Conservation (phyloP, 2,888 invertebrate species). For the Nomada ferruginata region DNA sequence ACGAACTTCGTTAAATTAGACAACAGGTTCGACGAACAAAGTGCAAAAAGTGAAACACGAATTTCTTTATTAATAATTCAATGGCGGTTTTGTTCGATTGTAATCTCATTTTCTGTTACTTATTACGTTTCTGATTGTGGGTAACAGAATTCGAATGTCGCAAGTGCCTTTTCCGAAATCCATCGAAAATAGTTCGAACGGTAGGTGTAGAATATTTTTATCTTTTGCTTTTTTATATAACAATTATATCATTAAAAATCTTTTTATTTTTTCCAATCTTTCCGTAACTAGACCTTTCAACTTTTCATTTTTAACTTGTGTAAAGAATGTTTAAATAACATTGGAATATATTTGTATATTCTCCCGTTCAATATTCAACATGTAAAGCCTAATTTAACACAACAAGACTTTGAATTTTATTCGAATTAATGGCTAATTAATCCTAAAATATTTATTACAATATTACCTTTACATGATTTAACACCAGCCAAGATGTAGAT, state of each 20-base stretch:
- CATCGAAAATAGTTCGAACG: background rate
- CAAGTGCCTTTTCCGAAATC: constrained; percentile 1
- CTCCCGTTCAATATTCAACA: too few species aligned
- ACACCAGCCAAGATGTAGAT: too few species aligned
- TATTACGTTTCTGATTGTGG: background rate
- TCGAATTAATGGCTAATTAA: too few species aligned
- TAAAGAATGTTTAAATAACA: background rate
- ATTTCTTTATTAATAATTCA: constrained; percentile 1
- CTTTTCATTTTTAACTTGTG: too few species aligned
- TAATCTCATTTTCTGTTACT: background rate
- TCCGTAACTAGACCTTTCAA: too few species aligned
- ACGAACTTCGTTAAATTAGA: constrained; percentile 25
- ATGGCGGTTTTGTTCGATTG: background rate
- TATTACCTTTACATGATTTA: too few species aligned
- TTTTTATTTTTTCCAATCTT: too few species aligned
- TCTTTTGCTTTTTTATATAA: background rate
- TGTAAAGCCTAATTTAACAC: too few species aligned
- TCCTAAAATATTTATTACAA: too few species aligned
- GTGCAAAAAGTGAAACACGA: constrained; percentile 41
- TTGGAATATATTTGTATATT: background rate
- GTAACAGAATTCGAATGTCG: background rate
- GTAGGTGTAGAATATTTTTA: background rate
- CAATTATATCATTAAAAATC: too few species aligned
- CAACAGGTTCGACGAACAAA: constrained; percentile 27
- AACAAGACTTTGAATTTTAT: too few species aligned